Percentiles rank a stretch among this genome's conserved stretches.
These are phyloP conservation scores for Lasioglossum lativentre DNA, from an alignment of 2,888 invertebrate species.

Conservation along the genomic window DNA sequence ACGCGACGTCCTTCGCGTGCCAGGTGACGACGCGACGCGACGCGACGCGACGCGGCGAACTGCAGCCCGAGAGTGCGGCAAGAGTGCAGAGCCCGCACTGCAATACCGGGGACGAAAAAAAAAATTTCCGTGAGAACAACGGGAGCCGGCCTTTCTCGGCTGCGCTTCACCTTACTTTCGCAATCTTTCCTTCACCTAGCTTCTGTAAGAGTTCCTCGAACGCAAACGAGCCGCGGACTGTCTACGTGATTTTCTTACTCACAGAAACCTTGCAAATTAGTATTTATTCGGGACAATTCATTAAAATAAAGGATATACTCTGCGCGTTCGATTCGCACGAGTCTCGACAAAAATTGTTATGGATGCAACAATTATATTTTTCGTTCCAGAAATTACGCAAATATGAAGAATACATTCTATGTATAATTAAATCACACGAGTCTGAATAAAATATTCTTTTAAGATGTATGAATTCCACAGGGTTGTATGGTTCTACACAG, in stretches of 20 bases:
- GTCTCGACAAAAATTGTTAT: not conserved
- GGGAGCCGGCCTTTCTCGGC: not conserved
- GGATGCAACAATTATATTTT: not conserved
- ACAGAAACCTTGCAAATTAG: not conserved
- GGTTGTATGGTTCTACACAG: not conserved
- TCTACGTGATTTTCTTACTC: not conserved
- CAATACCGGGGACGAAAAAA: not conserved
- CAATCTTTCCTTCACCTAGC: not conserved
- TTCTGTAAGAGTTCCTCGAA: not conserved
- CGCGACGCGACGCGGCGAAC: not conserved
- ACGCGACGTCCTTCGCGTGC: conserved; percentile 47
- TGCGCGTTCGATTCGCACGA: not conserved
- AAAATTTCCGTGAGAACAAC: conserved; percentile 29
- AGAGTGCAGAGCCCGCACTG: not conserved
- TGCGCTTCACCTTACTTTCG: conserved; percentile 5
- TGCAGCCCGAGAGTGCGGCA: not conserved
- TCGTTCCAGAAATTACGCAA: not conserved
- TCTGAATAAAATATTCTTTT: not conserved
- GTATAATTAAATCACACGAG: not conserved
- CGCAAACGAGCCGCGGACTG: not conserved
- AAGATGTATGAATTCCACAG: not conserved
- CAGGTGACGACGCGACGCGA: conserved; percentile 27
- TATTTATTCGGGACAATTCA: not conserved
- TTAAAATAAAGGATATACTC: not conserved
- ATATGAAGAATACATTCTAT: not conserved